Base-by-base conservation (phyloP, 2,797 vertebrate genomes). In the Tolypeutes matacus region DNA sequence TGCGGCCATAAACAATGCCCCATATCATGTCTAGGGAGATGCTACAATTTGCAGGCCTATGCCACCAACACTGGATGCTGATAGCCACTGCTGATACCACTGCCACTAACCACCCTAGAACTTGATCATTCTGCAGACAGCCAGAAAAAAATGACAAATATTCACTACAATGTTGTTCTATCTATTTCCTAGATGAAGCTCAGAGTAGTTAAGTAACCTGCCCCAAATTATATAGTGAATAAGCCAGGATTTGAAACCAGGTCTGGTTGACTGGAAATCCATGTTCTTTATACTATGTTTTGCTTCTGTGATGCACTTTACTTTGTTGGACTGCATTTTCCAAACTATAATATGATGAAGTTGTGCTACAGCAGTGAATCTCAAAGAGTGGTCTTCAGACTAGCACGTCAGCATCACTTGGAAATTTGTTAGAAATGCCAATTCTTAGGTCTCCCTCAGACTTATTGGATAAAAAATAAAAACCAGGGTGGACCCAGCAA, bases 231-330 rank as follows among this genome's bases (percentile, higher is more conserved):
- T 18, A 21, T 1, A 77, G 60, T 67, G 20, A 58, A 67, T 51
- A 89, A 86, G 53, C 11, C 64, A 82, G 34, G 42, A 64, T 82
- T 69, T 86, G 58, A 91, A 93, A 39, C 29, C 77, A 64, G 53
- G 13, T 39, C 53, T 27, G 18, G 5, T 27, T 56, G 77, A 64
- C n/a, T 73, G 27, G 46, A 83, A 77, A 70, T 70, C 39, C 51
- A 10, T 84, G 4, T 49, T 65, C 34, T 89, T 89, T 36, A 27
- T 42, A 27, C 25, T 17, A 4, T 58, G 84, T 82, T 87, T 87
- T 14, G 29, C 76, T 60, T 21, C 21, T 51, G 13, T 25, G 34
- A 94, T 23, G 72, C 29, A 39, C 53, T 78, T 77, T 15, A 39
- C 11, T 65, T 86, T 31, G 65, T 73, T 58, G 62, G 83, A 46